A percentile compares a stretch with the other conserved stretches of the same genome.
Conservation (phyloP, 2,888 invertebrate species). For the Carterocephalus palaemon region DNA sequence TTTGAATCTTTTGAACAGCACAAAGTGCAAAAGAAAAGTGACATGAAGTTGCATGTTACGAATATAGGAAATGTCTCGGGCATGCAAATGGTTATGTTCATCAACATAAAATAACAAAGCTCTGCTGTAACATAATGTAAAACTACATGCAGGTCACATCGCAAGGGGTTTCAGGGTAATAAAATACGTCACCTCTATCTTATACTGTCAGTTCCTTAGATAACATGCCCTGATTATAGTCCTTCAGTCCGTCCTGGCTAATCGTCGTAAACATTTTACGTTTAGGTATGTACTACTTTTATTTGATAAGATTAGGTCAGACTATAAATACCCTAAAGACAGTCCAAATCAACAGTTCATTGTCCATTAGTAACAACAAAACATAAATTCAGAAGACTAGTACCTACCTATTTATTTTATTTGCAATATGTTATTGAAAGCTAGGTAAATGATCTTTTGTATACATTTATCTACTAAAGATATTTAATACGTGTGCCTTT, state of each 20-base stretch:
- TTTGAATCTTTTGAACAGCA: background rate
- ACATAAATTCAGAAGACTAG: background rate
- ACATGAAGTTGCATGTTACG: slow-evolving; percentile 28
- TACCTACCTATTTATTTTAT: too few species aligned
- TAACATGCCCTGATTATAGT: slow-evolving; percentile 20
- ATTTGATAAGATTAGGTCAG: too few species aligned
- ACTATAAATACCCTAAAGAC: too few species aligned
- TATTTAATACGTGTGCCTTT: too few species aligned
- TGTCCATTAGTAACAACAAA: background rate
- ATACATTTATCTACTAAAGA: too few species aligned
- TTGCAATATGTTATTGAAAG: too few species aligned
- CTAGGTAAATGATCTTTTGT: too few species aligned
- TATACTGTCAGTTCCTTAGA: slow-evolving; percentile 9
- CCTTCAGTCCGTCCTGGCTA: too few species aligned
- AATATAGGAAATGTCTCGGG: slow-evolving; percentile 44
- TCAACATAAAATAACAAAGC: slow-evolving; percentile 52
- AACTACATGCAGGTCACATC: slow-evolving; percentile 43
- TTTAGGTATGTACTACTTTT: too few species aligned
- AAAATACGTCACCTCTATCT: too few species aligned
- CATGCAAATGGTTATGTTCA: slow-evolving; percentile 61
- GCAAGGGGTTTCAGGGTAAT: slow-evolving; percentile 8
- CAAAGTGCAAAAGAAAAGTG: background rate
- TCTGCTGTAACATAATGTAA: slow-evolving; percentile 33
- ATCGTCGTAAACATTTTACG: slow-evolving; percentile 18
- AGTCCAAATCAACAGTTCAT: background rate